Evolutionary conservation across 1,140 invertebrate genomes (phyloP).

Genomic region (Hypothenemus hampei): DNA sequence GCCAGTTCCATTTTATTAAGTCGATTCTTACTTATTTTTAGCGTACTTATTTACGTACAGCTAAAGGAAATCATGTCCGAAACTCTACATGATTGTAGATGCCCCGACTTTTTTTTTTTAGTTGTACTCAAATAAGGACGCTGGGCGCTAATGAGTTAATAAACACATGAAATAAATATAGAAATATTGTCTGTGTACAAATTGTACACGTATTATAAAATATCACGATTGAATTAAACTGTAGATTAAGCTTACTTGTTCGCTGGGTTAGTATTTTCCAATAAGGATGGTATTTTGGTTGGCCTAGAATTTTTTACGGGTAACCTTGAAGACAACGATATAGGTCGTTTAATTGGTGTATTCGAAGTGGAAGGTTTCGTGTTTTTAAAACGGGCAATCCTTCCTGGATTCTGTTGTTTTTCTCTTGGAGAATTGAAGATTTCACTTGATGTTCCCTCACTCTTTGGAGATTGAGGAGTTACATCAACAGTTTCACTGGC

Average conservation of each 20-base stretch:
- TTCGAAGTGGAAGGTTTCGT: not conserved
- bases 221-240: conserved; percentile 2
- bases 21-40: too few relatives aligned
- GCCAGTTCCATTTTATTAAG: too few relatives aligned
- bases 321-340: conserved; percentile 14
- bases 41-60: too few relatives aligned
- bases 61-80: too few relatives aligned
- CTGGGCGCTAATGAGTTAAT: too few relatives aligned
- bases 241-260: conserved; percentile 8
- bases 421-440: not conserved
- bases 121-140: too few relatives aligned
- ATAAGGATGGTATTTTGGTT: conserved; percentile 4
- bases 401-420: not conserved
- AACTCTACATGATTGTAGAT: too few relatives aligned
- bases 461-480: conserved; percentile 5
- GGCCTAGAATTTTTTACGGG: conserved; percentile 21
- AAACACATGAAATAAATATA: too few relatives aligned
- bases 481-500: not conserved
- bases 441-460: conserved; percentile 16
- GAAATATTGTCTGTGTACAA: too few relatives aligned
- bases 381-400: conserved; percentile 3
- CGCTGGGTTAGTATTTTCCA: conserved; percentile 10
- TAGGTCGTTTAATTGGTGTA: not conserved
- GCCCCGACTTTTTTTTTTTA: too few relatives aligned
- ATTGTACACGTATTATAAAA: too few relatives aligned